Evolutionary conservation across 2,888 invertebrate species (phyloP).

Genomic region (Xestia rhomboidea): DNA sequence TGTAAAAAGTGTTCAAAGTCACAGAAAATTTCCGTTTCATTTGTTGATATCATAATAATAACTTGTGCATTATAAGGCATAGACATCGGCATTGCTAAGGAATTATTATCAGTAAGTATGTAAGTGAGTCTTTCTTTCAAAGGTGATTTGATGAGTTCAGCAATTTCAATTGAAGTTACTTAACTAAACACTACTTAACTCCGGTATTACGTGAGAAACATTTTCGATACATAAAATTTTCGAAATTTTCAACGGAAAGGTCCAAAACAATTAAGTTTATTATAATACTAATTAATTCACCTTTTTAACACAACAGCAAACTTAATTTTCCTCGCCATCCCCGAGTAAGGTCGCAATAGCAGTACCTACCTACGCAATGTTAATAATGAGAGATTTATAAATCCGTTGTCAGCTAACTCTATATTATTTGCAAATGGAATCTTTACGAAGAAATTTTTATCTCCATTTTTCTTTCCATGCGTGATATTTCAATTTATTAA

Average conservation of each 20-base stretch:
- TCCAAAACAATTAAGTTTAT: background rate
- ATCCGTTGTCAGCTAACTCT: slow-evolving; percentile 1
- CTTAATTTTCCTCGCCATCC: background rate
- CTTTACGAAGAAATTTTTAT: background rate
- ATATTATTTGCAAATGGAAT: slow-evolving; percentile 9
- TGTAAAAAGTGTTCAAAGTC: slow-evolving; percentile 39
- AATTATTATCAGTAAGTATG: background rate
- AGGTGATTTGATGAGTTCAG: background rate
- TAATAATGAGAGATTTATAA: slow-evolving; percentile 17
- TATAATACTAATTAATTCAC: background rate
- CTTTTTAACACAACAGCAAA: background rate
- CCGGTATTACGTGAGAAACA: background rate
- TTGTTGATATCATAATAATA: slow-evolving; percentile 9
- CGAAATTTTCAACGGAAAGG: background rate
- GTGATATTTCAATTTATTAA: slow-evolving; percentile 24
- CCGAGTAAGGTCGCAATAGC: background rate
- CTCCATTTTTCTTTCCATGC: background rate
- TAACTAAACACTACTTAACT: background rate
- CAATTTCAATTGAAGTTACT: background rate
- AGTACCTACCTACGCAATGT: background rate
- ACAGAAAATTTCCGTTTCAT: slow-evolving; percentile 53
- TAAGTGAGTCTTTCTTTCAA: background rate
- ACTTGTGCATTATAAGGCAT: background rate
- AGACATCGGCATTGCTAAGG: background rate
- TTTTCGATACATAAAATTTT: too few relatives aligned